Evolutionary conservation across 1,140 invertebrate species (phyloP).

Genomic region (Platorchestia sp.): DNA sequence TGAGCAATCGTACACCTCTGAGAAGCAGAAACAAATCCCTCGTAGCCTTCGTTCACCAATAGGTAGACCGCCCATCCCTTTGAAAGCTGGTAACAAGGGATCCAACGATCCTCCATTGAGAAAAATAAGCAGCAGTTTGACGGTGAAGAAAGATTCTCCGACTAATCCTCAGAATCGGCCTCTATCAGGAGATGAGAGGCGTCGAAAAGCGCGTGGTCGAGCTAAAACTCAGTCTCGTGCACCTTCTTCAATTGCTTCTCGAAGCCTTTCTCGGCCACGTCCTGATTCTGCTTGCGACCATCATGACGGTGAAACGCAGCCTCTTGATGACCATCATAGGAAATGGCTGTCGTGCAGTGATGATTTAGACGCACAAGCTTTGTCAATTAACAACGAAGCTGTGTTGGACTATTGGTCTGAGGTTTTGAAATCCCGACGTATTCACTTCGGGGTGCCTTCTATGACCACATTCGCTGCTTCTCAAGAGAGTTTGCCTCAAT

Average conservation of each 20-base stretch:
- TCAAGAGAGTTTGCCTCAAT: neutral
- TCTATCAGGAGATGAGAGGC: neutral
- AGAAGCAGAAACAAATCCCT: neutral
- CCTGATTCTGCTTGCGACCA: neutral
- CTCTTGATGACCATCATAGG: neutral
- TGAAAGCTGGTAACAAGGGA: neutral
- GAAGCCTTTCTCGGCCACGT: neutral
- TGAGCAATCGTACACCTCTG: neutral
- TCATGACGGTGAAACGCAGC: neutral
- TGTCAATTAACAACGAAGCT: constrained; percentile 58
- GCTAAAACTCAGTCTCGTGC: neutral
- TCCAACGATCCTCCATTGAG: neutral
- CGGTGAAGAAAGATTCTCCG: neutral
- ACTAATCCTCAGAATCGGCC: neutral
- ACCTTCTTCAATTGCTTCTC: neutral
- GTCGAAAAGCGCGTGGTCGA: neutral
- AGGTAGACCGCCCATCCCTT: neutral
- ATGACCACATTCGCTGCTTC: neutral
- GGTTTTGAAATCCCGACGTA: constrained; percentile 56
- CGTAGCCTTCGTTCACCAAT: neutral
- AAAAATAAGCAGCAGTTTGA: neutral
- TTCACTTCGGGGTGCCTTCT: constrained; percentile 1
- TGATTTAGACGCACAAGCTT: constrained; percentile 49
- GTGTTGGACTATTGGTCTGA: constrained; percentile 62
- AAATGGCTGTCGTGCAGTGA: constrained; percentile 44